phyloP scores from a whole-genome alignment of 2,797 vertebrate genomes.

The Poecilia wingei region DNA sequence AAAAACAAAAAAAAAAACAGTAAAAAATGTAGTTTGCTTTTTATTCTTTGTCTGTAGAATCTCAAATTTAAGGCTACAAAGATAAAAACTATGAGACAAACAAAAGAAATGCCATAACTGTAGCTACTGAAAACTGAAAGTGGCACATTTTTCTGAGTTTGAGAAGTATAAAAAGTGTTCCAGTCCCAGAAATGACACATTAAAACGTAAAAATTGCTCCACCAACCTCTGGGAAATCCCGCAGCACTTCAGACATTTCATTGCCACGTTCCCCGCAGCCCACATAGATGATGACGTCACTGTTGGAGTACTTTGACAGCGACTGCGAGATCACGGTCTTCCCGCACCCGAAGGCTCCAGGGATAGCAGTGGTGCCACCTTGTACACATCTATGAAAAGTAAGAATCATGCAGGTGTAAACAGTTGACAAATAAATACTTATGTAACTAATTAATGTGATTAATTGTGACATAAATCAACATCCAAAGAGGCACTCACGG shows the following conservation, averaged over 20 bases:
- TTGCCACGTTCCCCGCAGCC: constrained; percentile 98
- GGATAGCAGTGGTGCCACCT: constrained; percentile 97
- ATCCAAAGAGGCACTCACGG: constrained; percentile 83
- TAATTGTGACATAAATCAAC: not conserved
- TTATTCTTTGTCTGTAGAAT: not conserved
- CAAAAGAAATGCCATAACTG: not conserved
- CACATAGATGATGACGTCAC: constrained; percentile 97
- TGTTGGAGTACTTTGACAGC: constrained; percentile 98
- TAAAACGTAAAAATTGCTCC: not conserved
- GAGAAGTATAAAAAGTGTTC: not conserved
- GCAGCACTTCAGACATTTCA: constrained; percentile 98
- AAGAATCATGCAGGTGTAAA: not conserved
- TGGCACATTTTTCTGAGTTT: not conserved
- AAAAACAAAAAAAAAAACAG: no score
- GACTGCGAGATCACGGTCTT: constrained; percentile 99
- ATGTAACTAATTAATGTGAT: not conserved
- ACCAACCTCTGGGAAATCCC: constrained; percentile 87
- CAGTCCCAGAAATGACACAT: not conserved
- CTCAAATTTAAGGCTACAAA: not conserved
- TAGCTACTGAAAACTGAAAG: not conserved
- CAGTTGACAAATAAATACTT: not conserved
- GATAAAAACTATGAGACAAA: not conserved
- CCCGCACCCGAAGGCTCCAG: constrained; percentile 97
- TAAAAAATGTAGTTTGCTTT: not conserved
- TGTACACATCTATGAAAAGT: constrained; percentile 89